Conservation (phyloP, 2,113 vertebrate genomes). For the Limanda limanda region DNA sequence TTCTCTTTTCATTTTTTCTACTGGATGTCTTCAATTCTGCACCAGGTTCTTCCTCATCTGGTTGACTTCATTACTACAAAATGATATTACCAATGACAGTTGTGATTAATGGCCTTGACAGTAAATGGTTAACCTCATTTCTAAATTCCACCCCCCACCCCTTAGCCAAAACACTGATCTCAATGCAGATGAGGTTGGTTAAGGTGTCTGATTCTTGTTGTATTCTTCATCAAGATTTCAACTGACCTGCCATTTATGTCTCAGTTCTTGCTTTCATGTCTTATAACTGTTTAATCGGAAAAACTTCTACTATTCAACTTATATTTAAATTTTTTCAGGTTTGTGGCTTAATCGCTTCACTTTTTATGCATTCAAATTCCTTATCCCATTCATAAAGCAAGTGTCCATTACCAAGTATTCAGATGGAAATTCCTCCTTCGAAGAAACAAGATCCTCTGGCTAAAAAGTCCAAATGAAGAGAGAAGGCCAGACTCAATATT, state of each 20-base stretch:
- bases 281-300: too few species aligned
- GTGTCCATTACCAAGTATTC: neutral
- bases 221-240: constrained; percentile 6
- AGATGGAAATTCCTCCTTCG: neutral
- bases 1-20: neutral
- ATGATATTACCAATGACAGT: constrained; percentile 51
- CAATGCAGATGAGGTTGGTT: constrained; percentile 15
- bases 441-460: neutral
- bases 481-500: neutral
- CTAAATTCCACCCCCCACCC: constrained; percentile 12
- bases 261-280: neutral
- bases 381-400: neutral
- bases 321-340: neutral
- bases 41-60: constrained; percentile 9
- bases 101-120: constrained; percentile 45
- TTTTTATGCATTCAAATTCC: neutral
- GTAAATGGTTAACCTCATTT: constrained; percentile 50
- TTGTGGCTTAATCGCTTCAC: neutral
- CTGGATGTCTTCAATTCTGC: neutral
- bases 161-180: constrained; percentile 30
- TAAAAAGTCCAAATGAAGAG: neutral
- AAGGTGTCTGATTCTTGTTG: constrained; percentile 6
- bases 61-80: constrained; percentile 21
- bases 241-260: neutral
- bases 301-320: too few species aligned